These are phyloP conservation scores for Eupithecia subfuscata DNA, from an alignment of 2,888 invertebrate genomes.

Conservation along the genomic window DNA sequence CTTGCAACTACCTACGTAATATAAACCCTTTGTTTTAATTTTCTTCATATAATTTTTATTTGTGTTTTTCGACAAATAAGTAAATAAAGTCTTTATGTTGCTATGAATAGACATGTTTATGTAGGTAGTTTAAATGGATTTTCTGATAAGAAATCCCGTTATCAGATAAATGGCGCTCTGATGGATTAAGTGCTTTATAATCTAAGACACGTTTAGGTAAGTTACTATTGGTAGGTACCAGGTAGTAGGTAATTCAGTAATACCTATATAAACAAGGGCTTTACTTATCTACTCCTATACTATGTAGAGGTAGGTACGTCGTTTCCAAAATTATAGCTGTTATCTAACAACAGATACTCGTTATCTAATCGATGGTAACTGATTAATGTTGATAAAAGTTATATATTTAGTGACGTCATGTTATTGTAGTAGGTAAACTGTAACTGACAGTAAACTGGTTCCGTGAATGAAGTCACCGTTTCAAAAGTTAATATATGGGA, in stretches of 20 bases:
- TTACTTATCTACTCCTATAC: background rate
- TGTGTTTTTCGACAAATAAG: background rate
- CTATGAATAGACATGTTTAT: background rate
- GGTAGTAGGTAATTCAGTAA: background rate
- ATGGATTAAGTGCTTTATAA: background rate
- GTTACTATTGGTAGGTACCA: background rate
- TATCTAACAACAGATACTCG: background rate
- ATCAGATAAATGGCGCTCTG: slow-evolving; percentile 3
- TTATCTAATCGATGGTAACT: background rate
- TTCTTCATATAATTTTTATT: background rate
- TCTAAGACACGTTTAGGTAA: background rate
- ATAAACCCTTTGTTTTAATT: background rate
- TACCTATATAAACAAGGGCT: background rate
- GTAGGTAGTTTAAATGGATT: background rate
- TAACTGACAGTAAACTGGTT: background rate
- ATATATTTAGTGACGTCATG: slow-evolving; percentile 1
- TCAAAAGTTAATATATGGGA: background rate
- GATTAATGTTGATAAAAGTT: background rate
- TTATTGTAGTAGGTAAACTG: background rate
- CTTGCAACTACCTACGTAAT: background rate
- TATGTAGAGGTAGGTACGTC: background rate
- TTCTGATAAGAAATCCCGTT: background rate
- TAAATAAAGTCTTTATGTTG: background rate
- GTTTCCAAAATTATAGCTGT: background rate
- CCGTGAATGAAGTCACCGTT: background rate